Evolutionary conservation across 1,140 invertebrate species (phyloP).

Genomic region (Centruroides vittatus): DNA sequence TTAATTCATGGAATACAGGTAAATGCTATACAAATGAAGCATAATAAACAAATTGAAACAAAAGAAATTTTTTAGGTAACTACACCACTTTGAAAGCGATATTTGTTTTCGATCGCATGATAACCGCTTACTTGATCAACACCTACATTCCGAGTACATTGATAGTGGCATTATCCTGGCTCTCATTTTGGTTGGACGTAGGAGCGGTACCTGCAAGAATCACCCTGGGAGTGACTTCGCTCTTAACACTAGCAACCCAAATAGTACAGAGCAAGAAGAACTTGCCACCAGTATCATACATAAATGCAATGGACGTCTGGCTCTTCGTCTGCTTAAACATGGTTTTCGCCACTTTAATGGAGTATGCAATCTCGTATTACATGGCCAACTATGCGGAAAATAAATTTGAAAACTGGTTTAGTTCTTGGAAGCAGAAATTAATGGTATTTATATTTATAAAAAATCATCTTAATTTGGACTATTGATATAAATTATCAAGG

Average conservation of each 20-base stretch:
- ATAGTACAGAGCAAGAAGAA: background rate
- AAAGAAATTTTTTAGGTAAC: background rate
- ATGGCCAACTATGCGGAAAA: too few species aligned
- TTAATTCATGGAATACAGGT: too few species aligned
- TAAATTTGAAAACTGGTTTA: too few species aligned
- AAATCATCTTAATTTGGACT: too few species aligned
- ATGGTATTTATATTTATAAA: too few species aligned
- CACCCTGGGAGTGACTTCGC: conserved; percentile 19
- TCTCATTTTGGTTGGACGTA: conserved; percentile 31
- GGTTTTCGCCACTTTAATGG: conserved; percentile 6
- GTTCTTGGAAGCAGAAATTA: too few species aligned
- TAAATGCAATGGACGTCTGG: conserved; percentile 15
- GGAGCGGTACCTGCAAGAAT: conserved; percentile 29
- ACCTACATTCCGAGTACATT: conserved; percentile 18
- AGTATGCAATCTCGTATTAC: conserved; percentile 7
- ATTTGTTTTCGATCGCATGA: conserved; percentile 14
- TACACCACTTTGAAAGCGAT: conserved; percentile 3
- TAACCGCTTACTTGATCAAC: conserved; percentile 16
- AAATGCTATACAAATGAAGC: too few species aligned
- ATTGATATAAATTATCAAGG: too few species aligned
- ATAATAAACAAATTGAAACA: too few species aligned
- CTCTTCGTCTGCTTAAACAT: conserved; percentile 8
- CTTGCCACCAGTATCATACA: conserved; percentile 7
- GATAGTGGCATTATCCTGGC: conserved; percentile 18
- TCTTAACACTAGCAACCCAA: conserved; percentile 9